Conservation (phyloP, 2,797 vertebrate species). For the Heliangelus exortis region DNA sequence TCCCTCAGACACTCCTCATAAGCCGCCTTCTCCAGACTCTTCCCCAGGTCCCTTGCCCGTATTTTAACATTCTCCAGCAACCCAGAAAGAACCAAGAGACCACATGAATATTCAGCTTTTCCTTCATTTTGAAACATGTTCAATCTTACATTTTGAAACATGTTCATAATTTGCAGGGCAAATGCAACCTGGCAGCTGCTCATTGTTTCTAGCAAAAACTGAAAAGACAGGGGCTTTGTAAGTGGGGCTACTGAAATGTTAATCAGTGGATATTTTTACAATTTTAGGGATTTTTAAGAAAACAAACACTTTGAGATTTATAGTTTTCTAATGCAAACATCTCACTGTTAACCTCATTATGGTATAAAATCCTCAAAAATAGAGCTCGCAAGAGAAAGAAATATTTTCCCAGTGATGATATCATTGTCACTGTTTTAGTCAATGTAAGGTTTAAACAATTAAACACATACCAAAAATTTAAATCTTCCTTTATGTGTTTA, state of each 20-base stretch:
- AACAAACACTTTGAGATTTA: too few relatives aligned
- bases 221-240: background rate
- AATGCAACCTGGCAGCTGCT: background rate
- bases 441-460: background rate
- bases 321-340: background rate
- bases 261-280: background rate
- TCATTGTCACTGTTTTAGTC: background rate
- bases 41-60: too few relatives aligned
- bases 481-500: background rate
- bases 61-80: too few relatives aligned
- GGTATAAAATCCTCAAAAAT: background rate
- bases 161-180: background rate
- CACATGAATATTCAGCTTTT: background rate
- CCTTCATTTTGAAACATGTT: background rate
- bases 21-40: too few relatives aligned
- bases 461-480: background rate
- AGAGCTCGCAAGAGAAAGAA: background rate
- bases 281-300: background rate
- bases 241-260: background rate
- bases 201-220: background rate
- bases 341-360: background rate
- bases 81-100: slow-evolving; percentile 3
- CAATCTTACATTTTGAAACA: background rate
- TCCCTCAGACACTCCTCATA: too few relatives aligned
- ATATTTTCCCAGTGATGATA: background rate